phyloP scores from a whole-genome alignment of 2,797 vertebrate genomes.

The Triplophysa yarkandensis region DNA sequence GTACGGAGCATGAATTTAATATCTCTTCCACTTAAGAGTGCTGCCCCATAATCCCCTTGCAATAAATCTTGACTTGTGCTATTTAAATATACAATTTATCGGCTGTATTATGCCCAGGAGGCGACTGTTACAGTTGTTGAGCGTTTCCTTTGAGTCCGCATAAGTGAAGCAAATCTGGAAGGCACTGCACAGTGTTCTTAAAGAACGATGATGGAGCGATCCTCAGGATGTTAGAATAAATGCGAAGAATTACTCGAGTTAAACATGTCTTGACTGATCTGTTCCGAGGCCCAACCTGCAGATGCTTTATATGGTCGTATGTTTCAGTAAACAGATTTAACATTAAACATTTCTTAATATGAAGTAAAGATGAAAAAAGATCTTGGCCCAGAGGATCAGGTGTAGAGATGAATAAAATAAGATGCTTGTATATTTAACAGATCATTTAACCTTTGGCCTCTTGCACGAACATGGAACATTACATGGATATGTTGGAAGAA shows the following conservation, averaged over 20 bases:
- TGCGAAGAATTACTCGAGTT: background rate
- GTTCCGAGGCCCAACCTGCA: background rate
- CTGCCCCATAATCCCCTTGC: slow-evolving; percentile 48
- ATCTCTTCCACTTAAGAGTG: slow-evolving; percentile 49
- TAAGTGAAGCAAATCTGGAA: slow-evolving; percentile 45
- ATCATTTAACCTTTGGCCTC: slow-evolving; percentile 58
- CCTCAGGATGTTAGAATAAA: slow-evolving; percentile 7
- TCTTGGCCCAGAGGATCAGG: background rate
- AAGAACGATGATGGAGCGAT: slow-evolving; percentile 35
- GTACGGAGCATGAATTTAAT: slow-evolving; percentile 55
- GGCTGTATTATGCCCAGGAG: slow-evolving; percentile 47
- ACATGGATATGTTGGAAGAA: slow-evolving; percentile 22
- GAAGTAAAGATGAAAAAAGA: too few relatives aligned
- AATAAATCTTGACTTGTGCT: slow-evolving; percentile 46
- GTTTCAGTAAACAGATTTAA: background rate
- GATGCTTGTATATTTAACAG: too few relatives aligned
- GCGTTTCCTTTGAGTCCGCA: slow-evolving; percentile 31
- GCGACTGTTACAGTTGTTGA: slow-evolving; percentile 26
- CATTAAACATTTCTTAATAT: too few relatives aligned
- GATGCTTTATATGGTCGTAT: background rate
- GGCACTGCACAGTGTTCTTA: slow-evolving; percentile 41
- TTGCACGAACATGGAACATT: slow-evolving; percentile 36
- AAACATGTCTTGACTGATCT: slow-evolving; percentile 9
- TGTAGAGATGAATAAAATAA: too few relatives aligned
- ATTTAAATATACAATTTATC: slow-evolving; percentile 51